Evolutionary conservation across 2,113 vertebrate species (phyloP).

Genomic region (Falco punctatus): DNA sequence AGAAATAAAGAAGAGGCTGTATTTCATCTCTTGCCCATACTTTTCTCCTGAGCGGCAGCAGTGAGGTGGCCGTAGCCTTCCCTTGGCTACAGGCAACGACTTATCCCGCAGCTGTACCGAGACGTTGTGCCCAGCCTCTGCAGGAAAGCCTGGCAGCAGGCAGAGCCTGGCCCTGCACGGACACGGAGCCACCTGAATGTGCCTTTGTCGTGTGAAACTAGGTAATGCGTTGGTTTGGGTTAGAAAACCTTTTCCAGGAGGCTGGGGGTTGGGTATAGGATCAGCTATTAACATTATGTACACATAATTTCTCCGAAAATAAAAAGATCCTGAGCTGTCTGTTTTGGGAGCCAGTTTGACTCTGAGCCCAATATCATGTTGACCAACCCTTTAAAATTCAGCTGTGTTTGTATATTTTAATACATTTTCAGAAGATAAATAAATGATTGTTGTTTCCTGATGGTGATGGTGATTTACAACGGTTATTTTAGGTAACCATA

Average conservation of each 20-base stretch:
- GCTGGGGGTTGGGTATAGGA: neutral
- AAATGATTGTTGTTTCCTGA: neutral
- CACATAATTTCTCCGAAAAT: neutral
- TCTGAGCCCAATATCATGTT: neutral
- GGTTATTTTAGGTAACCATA: neutral
- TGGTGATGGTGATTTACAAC: neutral
- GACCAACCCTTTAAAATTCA: neutral
- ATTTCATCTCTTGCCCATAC: neutral
- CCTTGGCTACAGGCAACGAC: neutral
- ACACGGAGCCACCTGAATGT: neutral
- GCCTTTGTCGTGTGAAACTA: no score
- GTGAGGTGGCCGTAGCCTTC: neutral
- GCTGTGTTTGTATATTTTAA: neutral
- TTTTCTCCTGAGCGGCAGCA: neutral
- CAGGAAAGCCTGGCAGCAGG: neutral
- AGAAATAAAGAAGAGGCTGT: neutral
- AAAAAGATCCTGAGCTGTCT: neutral
- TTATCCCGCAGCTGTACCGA: neutral
- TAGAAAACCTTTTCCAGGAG: neutral
- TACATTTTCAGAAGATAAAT: neutral
- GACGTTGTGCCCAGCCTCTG: neutral
- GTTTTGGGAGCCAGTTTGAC: neutral
- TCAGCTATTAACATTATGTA: neutral
- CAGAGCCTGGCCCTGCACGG: neutral
- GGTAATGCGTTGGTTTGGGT: neutral